Evolutionary conservation across 2,797 vertebrate genomes (phyloP).

Genomic region (Sebastes flavidus): DNA sequence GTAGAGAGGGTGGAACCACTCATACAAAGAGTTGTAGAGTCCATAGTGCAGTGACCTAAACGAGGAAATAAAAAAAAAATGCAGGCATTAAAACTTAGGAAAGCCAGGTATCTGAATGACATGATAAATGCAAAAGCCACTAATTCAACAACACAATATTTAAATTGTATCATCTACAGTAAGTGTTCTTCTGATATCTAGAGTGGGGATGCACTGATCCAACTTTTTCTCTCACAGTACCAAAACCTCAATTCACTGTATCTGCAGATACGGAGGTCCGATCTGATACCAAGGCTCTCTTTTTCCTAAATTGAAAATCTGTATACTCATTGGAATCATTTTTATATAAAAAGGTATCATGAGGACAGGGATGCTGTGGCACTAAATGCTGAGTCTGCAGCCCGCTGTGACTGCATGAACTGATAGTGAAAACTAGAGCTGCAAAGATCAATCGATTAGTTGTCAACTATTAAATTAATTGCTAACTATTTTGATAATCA

Average conservation of each 20-base stretch:
- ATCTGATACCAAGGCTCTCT: neutral
- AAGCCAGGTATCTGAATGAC: neutral
- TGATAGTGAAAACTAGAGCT: neutral
- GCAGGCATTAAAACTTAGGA: neutral
- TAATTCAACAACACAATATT: neutral
- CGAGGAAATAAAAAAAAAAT: neutral
- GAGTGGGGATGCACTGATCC: neutral
- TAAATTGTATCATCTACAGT: neutral
- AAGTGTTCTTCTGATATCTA: neutral
- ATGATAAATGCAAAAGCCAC: neutral
- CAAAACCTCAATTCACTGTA: neutral
- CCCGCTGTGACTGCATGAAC: neutral
- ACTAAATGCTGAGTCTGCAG: neutral
- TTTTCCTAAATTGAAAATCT: too few relatives aligned
- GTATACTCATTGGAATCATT: neutral
- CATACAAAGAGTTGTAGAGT: constrained; percentile 91
- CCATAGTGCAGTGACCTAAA: constrained; percentile 90
- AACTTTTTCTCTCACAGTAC: neutral
- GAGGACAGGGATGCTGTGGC: neutral
- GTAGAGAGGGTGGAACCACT: constrained; percentile 96
- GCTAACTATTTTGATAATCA: too few relatives aligned
- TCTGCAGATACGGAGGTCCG: neutral
- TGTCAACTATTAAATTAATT: too few relatives aligned
- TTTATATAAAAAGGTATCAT: neutral
- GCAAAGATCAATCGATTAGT: too few relatives aligned